A percentile compares a stretch with the other conserved stretches of the same genome.
These are phyloP conservation scores for Lota lota DNA, from an alignment of 2,113 vertebrate genomes.

Conservation along the genomic window DNA sequence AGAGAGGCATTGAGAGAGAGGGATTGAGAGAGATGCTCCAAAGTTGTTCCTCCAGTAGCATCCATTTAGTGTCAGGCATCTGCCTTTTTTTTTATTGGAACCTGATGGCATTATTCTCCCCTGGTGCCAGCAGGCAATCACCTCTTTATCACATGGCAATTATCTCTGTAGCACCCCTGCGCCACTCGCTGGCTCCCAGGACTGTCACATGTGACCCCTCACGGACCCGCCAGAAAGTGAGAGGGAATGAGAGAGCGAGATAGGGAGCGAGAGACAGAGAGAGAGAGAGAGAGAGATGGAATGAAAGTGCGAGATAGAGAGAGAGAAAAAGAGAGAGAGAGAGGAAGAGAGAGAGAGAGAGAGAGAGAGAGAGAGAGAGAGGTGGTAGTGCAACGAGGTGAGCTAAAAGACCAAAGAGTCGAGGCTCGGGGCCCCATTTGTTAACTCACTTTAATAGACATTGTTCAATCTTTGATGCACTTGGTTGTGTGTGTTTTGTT, in stretches of 20 bases:
- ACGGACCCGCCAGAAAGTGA: slow-evolving; percentile 40
- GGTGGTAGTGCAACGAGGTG: slow-evolving; percentile 41
- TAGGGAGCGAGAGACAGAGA: background rate
- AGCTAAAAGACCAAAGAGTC: slow-evolving; percentile 42
- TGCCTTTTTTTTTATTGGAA: slow-evolving; percentile 77
- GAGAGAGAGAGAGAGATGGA: slow-evolving; percentile 25
- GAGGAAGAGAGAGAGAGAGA: background rate
- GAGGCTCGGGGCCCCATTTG: slow-evolving; percentile 50
- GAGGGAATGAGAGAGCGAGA: background rate
- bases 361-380: slow-evolving; percentile 3
- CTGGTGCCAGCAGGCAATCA: slow-evolving; percentile 78
- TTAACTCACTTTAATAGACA: slow-evolving; percentile 42
- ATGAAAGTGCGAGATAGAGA: background rate
- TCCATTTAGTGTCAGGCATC: slow-evolving; percentile 77
- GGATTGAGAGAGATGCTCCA: slow-evolving; percentile 18
- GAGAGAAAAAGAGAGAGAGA: slow-evolving; percentile 10
- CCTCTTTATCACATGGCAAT: slow-evolving; percentile 83
- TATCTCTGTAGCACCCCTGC: slow-evolving; percentile 73
- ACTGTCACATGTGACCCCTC: slow-evolving; percentile 72
- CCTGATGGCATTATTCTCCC: slow-evolving; percentile 79
- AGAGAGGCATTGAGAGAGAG: slow-evolving; percentile 35
- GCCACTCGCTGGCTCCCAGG: slow-evolving; percentile 66
- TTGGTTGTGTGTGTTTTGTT: slow-evolving; percentile 10
- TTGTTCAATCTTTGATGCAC: slow-evolving; percentile 28
- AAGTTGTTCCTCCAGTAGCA: slow-evolving; percentile 69